Evolutionary conservation across 2,888 invertebrate genomes (phyloP).

Genomic region (Parapristionchus giblindavisi): DNA sequence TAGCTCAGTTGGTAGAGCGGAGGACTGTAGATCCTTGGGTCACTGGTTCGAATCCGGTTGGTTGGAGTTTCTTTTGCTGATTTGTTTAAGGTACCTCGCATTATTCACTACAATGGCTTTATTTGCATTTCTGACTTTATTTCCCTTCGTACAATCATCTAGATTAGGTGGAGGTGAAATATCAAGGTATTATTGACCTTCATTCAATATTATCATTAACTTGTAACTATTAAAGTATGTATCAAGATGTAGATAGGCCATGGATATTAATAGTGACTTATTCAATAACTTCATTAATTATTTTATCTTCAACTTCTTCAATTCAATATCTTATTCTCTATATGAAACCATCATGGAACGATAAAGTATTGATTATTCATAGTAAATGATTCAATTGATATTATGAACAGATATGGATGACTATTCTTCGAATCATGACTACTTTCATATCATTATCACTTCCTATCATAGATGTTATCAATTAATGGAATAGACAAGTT

Average conservation of each 20-base stretch:
- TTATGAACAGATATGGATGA: neutral
- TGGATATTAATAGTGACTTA: slow-evolving; percentile 13
- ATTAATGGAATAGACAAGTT: slow-evolving; percentile 5
- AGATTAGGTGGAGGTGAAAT: neutral
- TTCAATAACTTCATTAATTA: neutral
- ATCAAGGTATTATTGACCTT: neutral
- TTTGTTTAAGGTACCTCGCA: slow-evolving; percentile 15
- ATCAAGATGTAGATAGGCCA: slow-evolving; percentile 16
- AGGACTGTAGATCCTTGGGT: slow-evolving; percentile 41
- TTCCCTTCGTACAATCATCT: slow-evolving; percentile 34
- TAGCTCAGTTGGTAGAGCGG: slow-evolving; percentile 42
- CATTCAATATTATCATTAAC: neutral
- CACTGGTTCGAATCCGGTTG: slow-evolving; percentile 38
- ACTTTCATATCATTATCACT: slow-evolving; percentile 7
- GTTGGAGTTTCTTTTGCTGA: neutral
- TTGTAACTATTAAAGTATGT: neutral
- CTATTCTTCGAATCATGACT: slow-evolving; percentile 8
- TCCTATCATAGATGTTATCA: slow-evolving; percentile 15
- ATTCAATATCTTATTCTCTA: neutral
- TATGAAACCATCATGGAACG: neutral
- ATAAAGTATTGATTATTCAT: neutral
- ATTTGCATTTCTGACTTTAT: slow-evolving; percentile 12
- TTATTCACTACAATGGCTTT: slow-evolving; percentile 20
- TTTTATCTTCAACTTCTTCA: slow-evolving; percentile 6
- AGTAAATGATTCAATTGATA: neutral